Conservation (phyloP, 2,797 vertebrate genomes). For the Somateria mollissima region DNA sequence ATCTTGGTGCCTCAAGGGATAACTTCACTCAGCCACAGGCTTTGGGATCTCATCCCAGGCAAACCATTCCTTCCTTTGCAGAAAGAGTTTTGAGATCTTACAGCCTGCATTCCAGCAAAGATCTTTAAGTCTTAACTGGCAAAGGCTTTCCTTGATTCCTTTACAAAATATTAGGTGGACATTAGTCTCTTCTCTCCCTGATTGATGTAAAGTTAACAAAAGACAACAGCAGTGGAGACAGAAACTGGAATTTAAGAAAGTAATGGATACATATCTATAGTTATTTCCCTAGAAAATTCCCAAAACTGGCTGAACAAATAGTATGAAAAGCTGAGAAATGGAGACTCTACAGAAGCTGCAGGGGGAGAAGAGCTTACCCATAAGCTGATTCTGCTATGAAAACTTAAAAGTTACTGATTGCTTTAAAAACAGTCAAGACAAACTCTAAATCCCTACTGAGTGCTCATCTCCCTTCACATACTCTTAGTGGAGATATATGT, state of each 20-base stretch:
- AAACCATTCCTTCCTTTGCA: not conserved
- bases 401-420: not conserved
- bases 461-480: not conserved
- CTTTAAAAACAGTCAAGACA: not conserved
- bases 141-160: not conserved
- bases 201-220: not conserved
- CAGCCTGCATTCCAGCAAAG: not conserved
- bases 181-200: not conserved
- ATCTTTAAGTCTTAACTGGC: not conserved
- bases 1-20: not conserved
- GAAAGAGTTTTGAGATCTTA: not conserved
- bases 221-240: not conserved
- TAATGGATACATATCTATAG: not conserved
- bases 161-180: not conserved
- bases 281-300: not conserved
- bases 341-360: not conserved
- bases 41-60: not conserved
- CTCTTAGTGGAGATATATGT: not conserved
- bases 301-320: not conserved
- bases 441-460: not conserved
- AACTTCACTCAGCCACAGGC: not conserved
- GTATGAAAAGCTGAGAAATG: not conserved
- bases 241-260: not conserved
- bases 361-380: not conserved
- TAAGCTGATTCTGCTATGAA: not conserved